Base-by-base conservation (phyloP, 2,113 vertebrate genomes). In the Trematomus loennbergii region DNA sequence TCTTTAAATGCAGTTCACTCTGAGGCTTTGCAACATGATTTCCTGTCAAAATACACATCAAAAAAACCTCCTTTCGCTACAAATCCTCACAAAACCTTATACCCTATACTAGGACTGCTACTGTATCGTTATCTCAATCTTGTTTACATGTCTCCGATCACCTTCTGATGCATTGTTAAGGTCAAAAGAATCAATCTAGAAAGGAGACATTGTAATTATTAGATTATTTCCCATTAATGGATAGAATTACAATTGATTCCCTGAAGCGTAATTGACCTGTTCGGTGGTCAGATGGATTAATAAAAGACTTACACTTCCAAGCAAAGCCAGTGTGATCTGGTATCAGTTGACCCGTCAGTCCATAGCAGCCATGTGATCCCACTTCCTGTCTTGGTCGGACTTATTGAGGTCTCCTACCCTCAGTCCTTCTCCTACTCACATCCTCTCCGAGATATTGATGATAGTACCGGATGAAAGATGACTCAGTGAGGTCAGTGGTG, bases 281-380 rank as follows among this genome's bases (percentile, higher is more conserved):
- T 72, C 33, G 75, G 69, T 72, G 64, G 67, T 85, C 73, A 75
- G 62, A 85, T n/a, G 22, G 46, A 57, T 81, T 77, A 66, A 80
- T 67, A 73, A 72, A 72, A 68, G 58, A 92, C 92, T 93, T 88
- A 93, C 91, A 88, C 68, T 79, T 90, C 80, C 75, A 77, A 91
- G 69, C 71, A 82, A 66, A 72, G 66, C 88, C 84, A 53, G 79
- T 10, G 36, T 29, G 76, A 88, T 89, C 70, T 66, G 84, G 74
- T 86, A 82, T 91, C 87, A 84, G 85, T 65, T 87, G 89, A 87
- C 81, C 77, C 3, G 58, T 88, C 81, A 73, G 85, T 89, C 89
- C 92, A 92, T 88, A 75, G 72, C 88, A 78, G 59, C 71, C 79
- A 59, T 25, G 77, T 48, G 83, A 57, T 72, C n/a, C 64, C 33